A percentile compares a stretch with the other conserved stretches of the same genome.
Evolutionary conservation across 2,888 invertebrate genomes (phyloP).

Genomic region (Acronicta leporina): DNA sequence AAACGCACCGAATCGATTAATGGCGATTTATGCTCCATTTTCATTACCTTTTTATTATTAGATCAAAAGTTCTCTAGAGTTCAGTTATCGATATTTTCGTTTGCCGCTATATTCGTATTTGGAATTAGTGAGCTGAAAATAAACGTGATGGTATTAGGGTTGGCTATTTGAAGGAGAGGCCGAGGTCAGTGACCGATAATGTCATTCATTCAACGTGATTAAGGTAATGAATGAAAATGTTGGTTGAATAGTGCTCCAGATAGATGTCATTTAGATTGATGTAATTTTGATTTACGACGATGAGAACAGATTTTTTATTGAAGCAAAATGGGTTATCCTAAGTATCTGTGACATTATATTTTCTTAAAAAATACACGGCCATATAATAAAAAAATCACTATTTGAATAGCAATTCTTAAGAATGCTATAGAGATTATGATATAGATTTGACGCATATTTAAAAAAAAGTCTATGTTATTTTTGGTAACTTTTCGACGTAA

Average conservation of each 20-base stretch:
- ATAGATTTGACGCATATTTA: no score
- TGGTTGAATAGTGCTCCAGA: slow-evolving; percentile 31
- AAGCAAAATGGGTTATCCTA: no score
- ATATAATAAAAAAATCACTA: no score
- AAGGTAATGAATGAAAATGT: slow-evolving; percentile 29
- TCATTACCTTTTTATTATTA: slow-evolving; percentile 67
- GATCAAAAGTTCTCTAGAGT: slow-evolving; percentile 71
- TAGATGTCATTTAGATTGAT: slow-evolving; percentile 42
- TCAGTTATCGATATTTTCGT: slow-evolving; percentile 58
- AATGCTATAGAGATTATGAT: no score
- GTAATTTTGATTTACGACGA: slow-evolving; percentile 30
- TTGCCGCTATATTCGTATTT: slow-evolving; percentile 44
- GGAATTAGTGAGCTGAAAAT: slow-evolving; percentile 46
- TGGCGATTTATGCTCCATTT: slow-evolving; percentile 64
- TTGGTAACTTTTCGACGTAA: no score
- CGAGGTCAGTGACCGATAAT: slow-evolving; percentile 54
- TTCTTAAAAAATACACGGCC: no score
- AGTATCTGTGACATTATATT: no score
- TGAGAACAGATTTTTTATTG: slow-evolving; percentile 3
- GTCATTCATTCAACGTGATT: slow-evolving; percentile 37
- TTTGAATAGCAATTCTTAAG: no score
- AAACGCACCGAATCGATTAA: slow-evolving; percentile 72
- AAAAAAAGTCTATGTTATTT: no score
- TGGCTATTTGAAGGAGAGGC: slow-evolving; percentile 41
- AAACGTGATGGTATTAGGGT: slow-evolving; percentile 42